These are phyloP conservation scores for Heliconius melpomene DNA, from an alignment of 1,140 invertebrate species.

Conservation along the genomic window DNA sequence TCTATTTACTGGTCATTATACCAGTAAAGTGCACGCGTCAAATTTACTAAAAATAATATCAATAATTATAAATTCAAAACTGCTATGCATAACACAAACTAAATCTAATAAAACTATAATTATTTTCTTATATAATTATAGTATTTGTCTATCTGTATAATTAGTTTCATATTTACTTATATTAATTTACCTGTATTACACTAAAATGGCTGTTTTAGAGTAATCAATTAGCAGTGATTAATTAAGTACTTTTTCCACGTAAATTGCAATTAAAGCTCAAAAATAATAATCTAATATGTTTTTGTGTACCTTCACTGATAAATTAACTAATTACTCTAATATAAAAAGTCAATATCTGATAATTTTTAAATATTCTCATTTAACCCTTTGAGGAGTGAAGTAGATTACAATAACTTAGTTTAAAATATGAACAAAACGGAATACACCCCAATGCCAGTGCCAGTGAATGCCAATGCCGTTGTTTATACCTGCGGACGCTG, in stretches of 20 bases:
- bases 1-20: no score
- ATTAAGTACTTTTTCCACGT: conserved; percentile 11
- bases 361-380: background rate
- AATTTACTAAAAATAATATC: background rate
- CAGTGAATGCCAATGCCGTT: conserved; percentile 15
- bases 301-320: background rate
- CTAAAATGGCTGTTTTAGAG: background rate
- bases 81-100: background rate
- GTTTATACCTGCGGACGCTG: conserved; percentile 53
- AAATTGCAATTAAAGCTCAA: background rate
- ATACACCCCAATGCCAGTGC: background rate
- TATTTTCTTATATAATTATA: background rate
- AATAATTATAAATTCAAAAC: background rate
- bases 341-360: conserved; percentile 9
- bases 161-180: background rate
- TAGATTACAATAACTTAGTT: background rate
- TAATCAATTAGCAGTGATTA: background rate
- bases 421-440: conserved; percentile 27
- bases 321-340: background rate
- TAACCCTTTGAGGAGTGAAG: conserved; percentile 8
- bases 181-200: background rate
- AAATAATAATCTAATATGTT: conserved; percentile 6
- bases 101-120: no score
- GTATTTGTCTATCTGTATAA: background rate
- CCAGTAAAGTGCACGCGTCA: background rate